Evolutionary conservation across 2,797 vertebrate genomes (phyloP).

Genomic region (Tapirus indicus): DNA sequence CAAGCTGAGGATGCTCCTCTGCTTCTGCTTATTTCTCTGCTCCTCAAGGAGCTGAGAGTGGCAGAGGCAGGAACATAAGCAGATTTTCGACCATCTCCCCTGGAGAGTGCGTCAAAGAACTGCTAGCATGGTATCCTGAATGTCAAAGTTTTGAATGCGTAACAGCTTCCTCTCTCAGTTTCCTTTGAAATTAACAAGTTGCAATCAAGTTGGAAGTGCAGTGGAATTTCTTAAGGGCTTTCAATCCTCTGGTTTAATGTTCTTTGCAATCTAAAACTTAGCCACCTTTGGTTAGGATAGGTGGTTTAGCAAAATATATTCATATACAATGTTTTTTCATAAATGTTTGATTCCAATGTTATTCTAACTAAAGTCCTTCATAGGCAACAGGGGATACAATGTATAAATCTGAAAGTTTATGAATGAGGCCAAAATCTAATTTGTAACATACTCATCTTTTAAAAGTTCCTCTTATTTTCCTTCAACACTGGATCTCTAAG

Average conservation of each 20-base stretch:
- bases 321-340: neutral
- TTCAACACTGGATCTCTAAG: neutral
- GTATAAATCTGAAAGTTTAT: neutral
- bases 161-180: neutral
- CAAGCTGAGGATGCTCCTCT: neutral
- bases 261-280: neutral
- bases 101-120: neutral
- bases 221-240: neutral
- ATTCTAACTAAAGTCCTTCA: neutral
- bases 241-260: neutral
- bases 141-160: neutral
- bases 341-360: slow-evolving; percentile 22
- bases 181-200: slow-evolving; percentile 48
- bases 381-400: neutral
- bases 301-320: neutral
- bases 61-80: neutral
- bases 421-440: slow-evolving; percentile 19
- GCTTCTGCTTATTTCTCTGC: neutral
- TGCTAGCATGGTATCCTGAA: neutral
- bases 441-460: neutral
- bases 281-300: neutral
- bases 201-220: neutral
- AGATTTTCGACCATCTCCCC: neutral
- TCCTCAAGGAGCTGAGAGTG: neutral
- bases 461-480: neutral